Evolutionary conservation across 2,113 vertebrate genomes (phyloP).

Genomic region (Amphiprion ocellaris): DNA sequence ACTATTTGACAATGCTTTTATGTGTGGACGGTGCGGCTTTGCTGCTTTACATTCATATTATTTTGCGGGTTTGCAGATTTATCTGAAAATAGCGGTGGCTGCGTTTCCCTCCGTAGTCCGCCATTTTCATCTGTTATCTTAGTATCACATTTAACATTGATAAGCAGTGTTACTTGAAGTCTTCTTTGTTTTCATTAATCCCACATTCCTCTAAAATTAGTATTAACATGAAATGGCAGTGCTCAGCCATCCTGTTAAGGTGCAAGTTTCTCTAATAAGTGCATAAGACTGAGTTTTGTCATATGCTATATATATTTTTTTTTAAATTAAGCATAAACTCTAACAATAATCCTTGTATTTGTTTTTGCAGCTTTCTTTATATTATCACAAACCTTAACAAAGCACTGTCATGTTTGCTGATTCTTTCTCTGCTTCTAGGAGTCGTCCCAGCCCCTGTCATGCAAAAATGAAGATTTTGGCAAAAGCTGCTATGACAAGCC

Average conservation of each 20-base stretch:
- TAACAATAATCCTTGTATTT: no score
- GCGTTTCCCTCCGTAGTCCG: not conserved
- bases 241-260: no score
- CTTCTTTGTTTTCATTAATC: not conserved
- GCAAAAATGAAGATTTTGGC: constrained; percentile 82
- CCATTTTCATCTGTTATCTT: constrained; percentile 57
- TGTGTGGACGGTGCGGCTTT: not conserved
- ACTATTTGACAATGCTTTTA: rapidly evolving
- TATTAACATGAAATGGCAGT: no score
- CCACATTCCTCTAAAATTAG: not conserved
- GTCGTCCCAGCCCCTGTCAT: constrained; percentile 67
- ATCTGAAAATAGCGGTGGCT: not conserved
- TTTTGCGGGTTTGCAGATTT: rapidly evolving
- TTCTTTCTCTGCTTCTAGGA: constrained; percentile 65
- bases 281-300: no score
- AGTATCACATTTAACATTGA: not conserved
- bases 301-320: no score
- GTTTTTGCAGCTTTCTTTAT: no score
- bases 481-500: constrained; percentile 80
- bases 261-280: no score
- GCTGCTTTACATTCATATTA: rapidly evolving
- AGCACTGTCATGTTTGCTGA: not conserved
- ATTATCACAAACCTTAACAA: no score
- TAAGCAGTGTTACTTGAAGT: no score
- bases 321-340: no score